Conservation (phyloP, 2,113 vertebrate species). For the Lethenteron reissneri region DNA sequence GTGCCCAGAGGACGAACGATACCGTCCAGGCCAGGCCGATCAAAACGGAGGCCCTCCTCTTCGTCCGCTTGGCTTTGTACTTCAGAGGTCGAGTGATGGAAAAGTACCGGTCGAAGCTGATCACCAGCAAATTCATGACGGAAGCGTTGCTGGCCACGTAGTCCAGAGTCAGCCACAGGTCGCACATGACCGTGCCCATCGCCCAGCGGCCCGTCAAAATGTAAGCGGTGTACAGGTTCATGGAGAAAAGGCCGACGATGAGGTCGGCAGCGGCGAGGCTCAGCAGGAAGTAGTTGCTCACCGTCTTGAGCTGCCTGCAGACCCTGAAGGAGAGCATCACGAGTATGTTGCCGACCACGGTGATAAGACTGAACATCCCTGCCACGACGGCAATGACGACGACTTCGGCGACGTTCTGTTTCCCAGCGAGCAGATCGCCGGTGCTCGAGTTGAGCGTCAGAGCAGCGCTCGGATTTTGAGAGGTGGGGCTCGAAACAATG, state of each 20-base stretch:
- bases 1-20: slow-evolving; percentile 85
- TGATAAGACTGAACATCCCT: slow-evolving; percentile 69
- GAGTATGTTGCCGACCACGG: slow-evolving; percentile 71
- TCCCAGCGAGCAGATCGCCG: no score
- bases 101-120: slow-evolving; percentile 95
- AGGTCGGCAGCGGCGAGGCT: slow-evolving; percentile 88
- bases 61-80: slow-evolving; percentile 77
- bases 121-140: slow-evolving; percentile 88
- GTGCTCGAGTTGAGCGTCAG: no score
- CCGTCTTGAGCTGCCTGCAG: slow-evolving; percentile 91
- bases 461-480: no score
- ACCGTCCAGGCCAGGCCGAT: slow-evolving; percentile 86
- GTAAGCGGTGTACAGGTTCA: slow-evolving; percentile 94
- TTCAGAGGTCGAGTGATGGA: slow-evolving; percentile 87
- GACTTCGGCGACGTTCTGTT: slow-evolving; percentile 22
- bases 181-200: slow-evolving; percentile 69
- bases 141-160: slow-evolving; percentile 96
- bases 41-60: slow-evolving; percentile 68
- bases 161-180: slow-evolving; percentile 82
- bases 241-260: slow-evolving; percentile 86
- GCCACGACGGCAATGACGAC: slow-evolving; percentile 68
- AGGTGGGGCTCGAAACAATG: no score
- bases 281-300: slow-evolving; percentile 89
- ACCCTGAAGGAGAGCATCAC: slow-evolving; percentile 92
- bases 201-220: slow-evolving; percentile 91